Conservation (phyloP, 2,797 vertebrate genomes). For the Notoglanidium macrostoma region DNA sequence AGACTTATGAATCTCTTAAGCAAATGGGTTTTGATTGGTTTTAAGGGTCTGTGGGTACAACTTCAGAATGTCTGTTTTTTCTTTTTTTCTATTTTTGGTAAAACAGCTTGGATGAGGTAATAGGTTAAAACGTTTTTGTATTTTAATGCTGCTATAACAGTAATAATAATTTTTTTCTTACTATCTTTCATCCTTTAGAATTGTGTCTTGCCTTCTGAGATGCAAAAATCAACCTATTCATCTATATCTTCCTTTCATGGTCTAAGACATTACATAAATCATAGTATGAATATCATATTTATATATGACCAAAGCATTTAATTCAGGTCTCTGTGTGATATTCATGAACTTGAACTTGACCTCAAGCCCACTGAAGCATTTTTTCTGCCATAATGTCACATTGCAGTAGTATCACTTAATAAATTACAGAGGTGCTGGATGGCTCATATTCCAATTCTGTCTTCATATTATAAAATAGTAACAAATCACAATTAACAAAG, state of each 20-base stretch:
- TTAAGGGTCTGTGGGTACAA: conserved; percentile 56
- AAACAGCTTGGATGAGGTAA: background rate
- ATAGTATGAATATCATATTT: background rate
- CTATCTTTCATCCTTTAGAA: background rate
- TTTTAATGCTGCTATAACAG: background rate
- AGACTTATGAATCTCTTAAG: conserved; percentile 57
- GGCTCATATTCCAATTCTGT: background rate
- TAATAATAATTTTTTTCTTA: background rate
- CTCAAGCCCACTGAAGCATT: background rate
- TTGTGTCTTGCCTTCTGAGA: background rate
- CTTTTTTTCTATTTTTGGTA: background rate
- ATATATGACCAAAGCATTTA: background rate
- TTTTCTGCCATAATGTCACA: background rate
- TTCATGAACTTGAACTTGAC: conserved; percentile 14
- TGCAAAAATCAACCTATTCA: background rate
- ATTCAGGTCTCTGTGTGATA: conserved; percentile 1
- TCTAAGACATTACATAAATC: background rate
- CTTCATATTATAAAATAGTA: background rate
- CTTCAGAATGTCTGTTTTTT: conserved; percentile 10
- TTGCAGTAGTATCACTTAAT: background rate
- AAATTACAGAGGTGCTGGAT: background rate
- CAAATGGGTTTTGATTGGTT: conserved; percentile 59
- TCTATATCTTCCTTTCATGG: background rate
- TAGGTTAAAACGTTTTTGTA: background rate
- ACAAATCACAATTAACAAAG: background rate